These are phyloP conservation scores for Micrasema longulum DNA, from an alignment of 1,140 invertebrate genomes.

Conservation along the genomic window DNA sequence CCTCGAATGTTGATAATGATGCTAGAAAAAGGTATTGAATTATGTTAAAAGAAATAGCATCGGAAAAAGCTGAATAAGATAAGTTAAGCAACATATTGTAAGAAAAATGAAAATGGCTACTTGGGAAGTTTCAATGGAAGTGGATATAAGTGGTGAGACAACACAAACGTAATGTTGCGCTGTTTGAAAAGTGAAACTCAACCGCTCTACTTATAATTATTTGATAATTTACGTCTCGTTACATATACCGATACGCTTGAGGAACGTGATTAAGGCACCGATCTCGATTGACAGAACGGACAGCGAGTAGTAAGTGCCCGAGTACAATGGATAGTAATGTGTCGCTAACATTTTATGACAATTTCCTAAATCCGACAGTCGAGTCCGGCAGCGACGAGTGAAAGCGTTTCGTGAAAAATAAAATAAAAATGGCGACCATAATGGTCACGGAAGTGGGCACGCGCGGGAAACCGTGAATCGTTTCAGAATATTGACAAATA, in stretches of 20 bases:
- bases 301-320: background rate
- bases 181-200: constrained; percentile 34
- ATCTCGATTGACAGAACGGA: background rate
- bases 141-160: constrained; percentile 17
- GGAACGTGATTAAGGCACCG: too few relatives aligned
- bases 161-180: background rate
- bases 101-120: too few relatives aligned
- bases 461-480: constrained; percentile 30
- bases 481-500: constrained; percentile 30
- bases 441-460: constrained; percentile 27
- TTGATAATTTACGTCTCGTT: constrained; percentile 22
- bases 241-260: background rate
- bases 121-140: background rate
- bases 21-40: too few relatives aligned
- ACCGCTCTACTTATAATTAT: constrained; percentile 27
- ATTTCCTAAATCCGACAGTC: background rate
- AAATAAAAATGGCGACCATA: constrained; percentile 14
- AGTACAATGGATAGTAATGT: background rate
- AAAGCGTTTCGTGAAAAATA: constrained; percentile 29
- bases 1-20: too few relatives aligned
- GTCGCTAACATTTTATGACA: constrained; percentile 1
- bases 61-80: too few relatives aligned
- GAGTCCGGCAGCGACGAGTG: constrained; percentile 23
- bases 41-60: too few relatives aligned
- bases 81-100: too few relatives aligned